Evolutionary conservation across 2,797 vertebrate species (phyloP).

Genomic region (Denticeps clupeoides): DNA sequence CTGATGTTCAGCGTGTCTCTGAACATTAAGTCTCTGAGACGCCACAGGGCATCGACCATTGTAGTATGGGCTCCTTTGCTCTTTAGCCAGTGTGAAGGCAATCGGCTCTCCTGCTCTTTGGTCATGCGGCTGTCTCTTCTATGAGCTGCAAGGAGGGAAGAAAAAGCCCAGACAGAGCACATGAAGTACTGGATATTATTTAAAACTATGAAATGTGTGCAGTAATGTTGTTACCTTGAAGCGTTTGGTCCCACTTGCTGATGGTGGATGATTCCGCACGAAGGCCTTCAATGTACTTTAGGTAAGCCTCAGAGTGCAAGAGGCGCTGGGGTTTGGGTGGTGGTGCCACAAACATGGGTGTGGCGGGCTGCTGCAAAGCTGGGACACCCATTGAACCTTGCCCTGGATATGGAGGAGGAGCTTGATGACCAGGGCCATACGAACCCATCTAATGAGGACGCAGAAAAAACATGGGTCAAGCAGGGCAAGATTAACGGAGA

Average conservation of each 20-base stretch:
- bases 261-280: conserved; percentile 82
- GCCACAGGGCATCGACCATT: conserved; percentile 94
- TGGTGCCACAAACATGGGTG: conserved; percentile 91
- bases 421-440: conserved; percentile 80
- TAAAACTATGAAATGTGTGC: too few relatives aligned
- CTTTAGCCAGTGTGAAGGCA: conserved; percentile 94
- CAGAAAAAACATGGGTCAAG: neutral
- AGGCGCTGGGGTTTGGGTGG: conserved; percentile 93
- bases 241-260: conserved; percentile 97
- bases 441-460: conserved; percentile 70
- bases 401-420: conserved; percentile 90
- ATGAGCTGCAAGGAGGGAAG: conserved; percentile 67
- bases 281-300: conserved; percentile 95
- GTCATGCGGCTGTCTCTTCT: conserved; percentile 81
- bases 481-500: neutral
- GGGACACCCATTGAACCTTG: conserved; percentile 65
- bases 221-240: conserved; percentile 89
- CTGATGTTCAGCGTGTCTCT: conserved; percentile 92
- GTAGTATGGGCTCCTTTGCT: conserved; percentile 97
- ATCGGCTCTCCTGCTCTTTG: conserved; percentile 91
- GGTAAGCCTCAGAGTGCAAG: conserved; percentile 94
- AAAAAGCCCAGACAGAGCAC: neutral
- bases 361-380: conserved; percentile 78
- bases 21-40: conserved; percentile 92
- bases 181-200: neutral